Conservation (phyloP, 2,888 invertebrate species). For the Petrolisthes manimaculis region DNA sequence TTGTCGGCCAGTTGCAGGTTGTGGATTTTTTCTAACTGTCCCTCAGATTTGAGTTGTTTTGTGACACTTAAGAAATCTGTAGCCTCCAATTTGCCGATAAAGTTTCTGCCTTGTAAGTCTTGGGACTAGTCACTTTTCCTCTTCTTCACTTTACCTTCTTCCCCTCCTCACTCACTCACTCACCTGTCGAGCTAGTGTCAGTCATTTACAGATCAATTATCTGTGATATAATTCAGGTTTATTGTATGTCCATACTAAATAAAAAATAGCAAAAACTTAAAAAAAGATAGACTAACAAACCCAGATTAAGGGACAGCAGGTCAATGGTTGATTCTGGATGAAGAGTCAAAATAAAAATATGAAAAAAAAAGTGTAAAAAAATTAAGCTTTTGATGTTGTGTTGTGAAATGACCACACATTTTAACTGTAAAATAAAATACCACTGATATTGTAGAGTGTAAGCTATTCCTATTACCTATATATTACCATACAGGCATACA, state of each 20-base stretch:
- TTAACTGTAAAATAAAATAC: constrained; percentile 43
- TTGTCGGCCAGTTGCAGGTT: too few relatives aligned
- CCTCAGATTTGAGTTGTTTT: too few relatives aligned
- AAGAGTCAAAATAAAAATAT: constrained; percentile 7
- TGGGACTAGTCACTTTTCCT: too few relatives aligned
- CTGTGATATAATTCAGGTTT: constrained; percentile 63
- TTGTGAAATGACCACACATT: constrained; percentile 58
- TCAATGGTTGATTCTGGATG: constrained; percentile 8
- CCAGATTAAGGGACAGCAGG: constrained; percentile 33
- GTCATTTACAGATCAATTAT: constrained; percentile 59
- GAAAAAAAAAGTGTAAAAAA: constrained; percentile 12
- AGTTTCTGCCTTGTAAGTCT: too few relatives aligned
- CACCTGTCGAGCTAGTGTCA: constrained; percentile 43
- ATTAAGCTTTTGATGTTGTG: constrained; percentile 54
- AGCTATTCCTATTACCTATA: constrained; percentile 31
- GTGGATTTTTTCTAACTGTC: too few relatives aligned
- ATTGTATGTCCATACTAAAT: constrained; percentile 54
- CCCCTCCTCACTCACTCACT: constrained; percentile 37
- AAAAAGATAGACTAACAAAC: constrained; percentile 25
- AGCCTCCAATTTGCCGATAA: too few relatives aligned
- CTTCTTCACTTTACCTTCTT: too few relatives aligned
- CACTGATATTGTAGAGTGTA: constrained; percentile 49
- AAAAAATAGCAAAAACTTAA: constrained; percentile 39
- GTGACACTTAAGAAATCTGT: too few relatives aligned
- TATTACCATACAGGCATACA: constrained; percentile 16